phyloP scores from a whole-genome alignment of 2,113 vertebrate genomes.

The Saccopteryx leptura region DNA sequence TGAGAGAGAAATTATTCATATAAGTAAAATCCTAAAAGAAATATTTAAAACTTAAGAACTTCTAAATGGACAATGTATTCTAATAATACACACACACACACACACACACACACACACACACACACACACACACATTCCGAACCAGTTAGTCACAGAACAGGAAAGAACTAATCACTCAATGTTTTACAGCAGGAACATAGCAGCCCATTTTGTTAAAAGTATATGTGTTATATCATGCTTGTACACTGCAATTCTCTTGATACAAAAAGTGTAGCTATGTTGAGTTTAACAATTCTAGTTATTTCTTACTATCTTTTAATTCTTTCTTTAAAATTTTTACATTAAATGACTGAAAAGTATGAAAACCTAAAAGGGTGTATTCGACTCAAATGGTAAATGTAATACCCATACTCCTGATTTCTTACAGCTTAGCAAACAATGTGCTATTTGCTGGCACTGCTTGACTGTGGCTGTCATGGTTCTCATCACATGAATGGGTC shows the following conservation, averaged over 20 bases:
- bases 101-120: too few species aligned
- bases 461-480: background rate
- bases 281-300: background rate
- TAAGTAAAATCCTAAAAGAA: background rate
- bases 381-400: background rate
- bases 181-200: background rate
- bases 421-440: background rate
- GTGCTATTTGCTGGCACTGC: background rate
- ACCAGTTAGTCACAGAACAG: background rate
- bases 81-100: too few species aligned
- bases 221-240: background rate
- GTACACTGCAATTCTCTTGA: background rate
- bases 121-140: too few species aligned
- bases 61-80: background rate
- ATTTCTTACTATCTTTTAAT: background rate
- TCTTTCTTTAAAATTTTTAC: background rate
- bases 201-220: background rate
- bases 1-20: background rate
- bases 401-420: background rate
- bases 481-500: background rate
- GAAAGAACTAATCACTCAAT: background rate
- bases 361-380: background rate
- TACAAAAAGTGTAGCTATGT: background rate
- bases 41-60: conserved; percentile 39
- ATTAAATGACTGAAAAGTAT: background rate